Base-by-base conservation (phyloP, 2,113 vertebrate species). In the Ochotona curzoniae region DNA sequence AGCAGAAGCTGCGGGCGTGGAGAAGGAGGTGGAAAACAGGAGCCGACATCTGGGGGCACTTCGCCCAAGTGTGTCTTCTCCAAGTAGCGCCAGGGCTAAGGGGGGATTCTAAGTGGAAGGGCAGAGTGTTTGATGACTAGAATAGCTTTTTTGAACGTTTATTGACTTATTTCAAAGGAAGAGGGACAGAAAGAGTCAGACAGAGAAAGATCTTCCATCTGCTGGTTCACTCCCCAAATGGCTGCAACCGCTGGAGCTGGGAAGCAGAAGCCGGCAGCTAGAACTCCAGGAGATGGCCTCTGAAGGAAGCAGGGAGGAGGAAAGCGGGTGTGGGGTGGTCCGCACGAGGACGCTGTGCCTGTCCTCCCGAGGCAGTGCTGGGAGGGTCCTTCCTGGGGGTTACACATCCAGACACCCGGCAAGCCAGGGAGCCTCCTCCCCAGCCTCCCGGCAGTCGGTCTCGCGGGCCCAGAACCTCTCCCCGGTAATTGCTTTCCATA, bases 401-500 rank as follows among this genome's bases (percentile, higher is more conserved):
- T 35, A 84, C 89, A 91, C 61, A 64, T 61, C n/a, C 54, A 76
- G 85, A 89, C 74, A 70, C 54, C 54, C 69, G 71, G 87, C 67
- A 54, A 93, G 76, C 89, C 76, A 38, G 71, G 93, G 89, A 86
- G 80, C 95, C 70, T 87, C 91, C 86, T 96, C 94, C 95, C 87
- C 91, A 83, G 92, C 93, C 93, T 87, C 93, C 91, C 47, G 82
- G 95, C 90, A 73, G 91, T 51, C 11, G 87, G 89, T 95, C 96
- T 96, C 89, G 78, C 87, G 91, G 96, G 96, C 95, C 91, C 96
- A 93, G 96, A 95, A 91, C 96, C 94, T 97, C 95, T 96, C 94
- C 94, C 96, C 81, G 93, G 96, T 97, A 97, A 97, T 97, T 97
- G 96, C 97, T 97, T 97, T 95, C 93, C 64, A 66, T 97, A 97